Percentiles rank a stretch among this genome's conserved stretches.
Evolutionary conservation across 2,797 vertebrate genomes (phyloP).

Genomic region (Orientallactaga sibirica): DNA sequence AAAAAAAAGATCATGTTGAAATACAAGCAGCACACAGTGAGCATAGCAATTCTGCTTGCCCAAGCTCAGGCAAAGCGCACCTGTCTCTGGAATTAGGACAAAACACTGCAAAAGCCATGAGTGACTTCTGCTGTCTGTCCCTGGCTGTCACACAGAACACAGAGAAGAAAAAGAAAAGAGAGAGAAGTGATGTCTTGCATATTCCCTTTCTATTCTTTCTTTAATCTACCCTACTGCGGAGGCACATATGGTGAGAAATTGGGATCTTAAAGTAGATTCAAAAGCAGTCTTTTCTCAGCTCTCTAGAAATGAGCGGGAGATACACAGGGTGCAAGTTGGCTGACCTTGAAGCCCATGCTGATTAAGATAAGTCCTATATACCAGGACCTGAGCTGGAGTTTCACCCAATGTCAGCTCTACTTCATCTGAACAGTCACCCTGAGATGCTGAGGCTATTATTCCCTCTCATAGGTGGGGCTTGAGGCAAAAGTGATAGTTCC

Average conservation of each 20-base stretch:
- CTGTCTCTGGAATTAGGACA: not conserved
- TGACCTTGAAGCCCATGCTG: not conserved
- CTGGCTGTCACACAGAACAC: not conserved
- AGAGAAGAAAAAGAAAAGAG: not conserved
- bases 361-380: not conserved
- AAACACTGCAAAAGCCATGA: not conserved
- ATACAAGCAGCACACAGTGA: not conserved
- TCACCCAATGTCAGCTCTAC: not conserved
- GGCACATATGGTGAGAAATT: not conserved
- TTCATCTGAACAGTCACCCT: not conserved
- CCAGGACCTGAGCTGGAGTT: not conserved
- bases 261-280: not conserved
- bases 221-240: not conserved
- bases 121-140: not conserved
- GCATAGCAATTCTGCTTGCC: not conserved
- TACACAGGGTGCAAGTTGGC: not conserved
- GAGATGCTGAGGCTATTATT: not conserved
- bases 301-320: not conserved
- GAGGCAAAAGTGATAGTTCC: not conserved
- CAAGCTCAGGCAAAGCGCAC: not conserved
- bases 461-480: not conserved
- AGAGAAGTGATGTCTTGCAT: not conserved
- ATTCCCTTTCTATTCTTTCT: not conserved
- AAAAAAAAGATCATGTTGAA: constrained; percentile 60
- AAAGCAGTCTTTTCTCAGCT: constrained; percentile 5